Evolutionary conservation across 2,888 invertebrate species (phyloP), one percentile per base, ranked within the genome.

Genomic region (Pristionchus fissidentatus): DNA sequence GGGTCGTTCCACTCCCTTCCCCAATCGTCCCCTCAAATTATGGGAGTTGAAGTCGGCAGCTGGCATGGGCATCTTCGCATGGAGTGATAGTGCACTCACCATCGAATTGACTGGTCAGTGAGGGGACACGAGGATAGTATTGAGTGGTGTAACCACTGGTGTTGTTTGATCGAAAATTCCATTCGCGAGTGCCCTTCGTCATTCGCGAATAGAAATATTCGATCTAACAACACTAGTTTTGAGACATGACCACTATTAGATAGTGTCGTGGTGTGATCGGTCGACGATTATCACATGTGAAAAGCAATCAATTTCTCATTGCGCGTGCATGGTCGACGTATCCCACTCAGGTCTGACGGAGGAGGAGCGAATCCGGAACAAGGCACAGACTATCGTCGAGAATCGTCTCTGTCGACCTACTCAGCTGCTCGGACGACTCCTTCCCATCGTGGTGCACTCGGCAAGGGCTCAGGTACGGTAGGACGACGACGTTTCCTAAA

Each of bases 1-100:
- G 10, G n/a, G 29, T 13, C 4, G 29, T 8, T 13, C 10, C 41
- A 4, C 62, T 29, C 75, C 73, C 15, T 77, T 77, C 75, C 75
- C 75, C 3, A 26, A 22, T 49, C 70, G 83, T 0, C 38, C 32
- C 8, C n/a, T 83, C 52, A 8, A 29, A 5, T 52, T n/a, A 7
- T 83, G 83, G 83, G 83, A 83, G 55, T 15, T 70, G 70, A 83
- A 83, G 29, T 38, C 38, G 3, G 83, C 70, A 1, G 26, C 52
- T n/a, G 8, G 73, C n/a, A 73, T 38, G 38, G 83, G 83, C 38
- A 57, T 83, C 70, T 83, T 83, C 73, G 83, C 49, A n/a, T 83
- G 49, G 49, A 19, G 49, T 5, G 62, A 22, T 5, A 62, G 26
- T 35, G 62, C 80, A 1, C 38, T 38, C 3, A 41, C 35, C 15